These are phyloP conservation scores for Prietella phreatophila DNA, from an alignment of 2,113 vertebrate species.

Conservation along the genomic window DNA sequence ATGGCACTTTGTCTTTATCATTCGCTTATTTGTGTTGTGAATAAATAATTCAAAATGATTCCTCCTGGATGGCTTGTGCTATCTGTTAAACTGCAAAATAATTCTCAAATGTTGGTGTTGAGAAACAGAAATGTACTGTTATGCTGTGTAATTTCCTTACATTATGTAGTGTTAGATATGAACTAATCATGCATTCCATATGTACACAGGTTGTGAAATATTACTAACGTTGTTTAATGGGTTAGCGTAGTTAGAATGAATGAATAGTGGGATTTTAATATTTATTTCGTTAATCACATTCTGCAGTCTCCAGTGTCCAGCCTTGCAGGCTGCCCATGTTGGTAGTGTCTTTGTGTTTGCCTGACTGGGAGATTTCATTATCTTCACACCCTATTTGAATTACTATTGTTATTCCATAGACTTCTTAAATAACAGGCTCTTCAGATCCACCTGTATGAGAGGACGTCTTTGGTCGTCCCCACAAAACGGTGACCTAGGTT, in stretches of 20 bases:
- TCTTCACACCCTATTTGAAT: slow-evolving; percentile 16
- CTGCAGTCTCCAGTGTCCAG: background rate
- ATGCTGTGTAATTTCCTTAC: background rate
- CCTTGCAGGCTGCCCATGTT: background rate
- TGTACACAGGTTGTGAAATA: background rate
- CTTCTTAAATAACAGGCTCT: slow-evolving; percentile 15
- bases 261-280: background rate
- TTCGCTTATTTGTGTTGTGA: background rate
- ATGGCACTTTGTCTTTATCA: too few relatives aligned
- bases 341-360: slow-evolving; percentile 2
- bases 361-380: background rate
- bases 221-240: background rate
- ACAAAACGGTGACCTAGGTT: slow-evolving; percentile 40
- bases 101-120: background rate
- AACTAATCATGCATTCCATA: background rate
- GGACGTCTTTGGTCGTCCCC: slow-evolving; percentile 32
- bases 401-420: background rate
- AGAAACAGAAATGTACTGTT: too few relatives aligned
- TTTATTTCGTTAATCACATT: background rate
- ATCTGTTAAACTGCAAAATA: background rate
- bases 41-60: background rate
- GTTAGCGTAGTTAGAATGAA: background rate
- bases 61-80: background rate
- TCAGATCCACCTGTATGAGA: slow-evolving; percentile 15
- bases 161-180: background rate